Conservation (phyloP, 2,888 invertebrate species). For the Xylophagus ater region DNA sequence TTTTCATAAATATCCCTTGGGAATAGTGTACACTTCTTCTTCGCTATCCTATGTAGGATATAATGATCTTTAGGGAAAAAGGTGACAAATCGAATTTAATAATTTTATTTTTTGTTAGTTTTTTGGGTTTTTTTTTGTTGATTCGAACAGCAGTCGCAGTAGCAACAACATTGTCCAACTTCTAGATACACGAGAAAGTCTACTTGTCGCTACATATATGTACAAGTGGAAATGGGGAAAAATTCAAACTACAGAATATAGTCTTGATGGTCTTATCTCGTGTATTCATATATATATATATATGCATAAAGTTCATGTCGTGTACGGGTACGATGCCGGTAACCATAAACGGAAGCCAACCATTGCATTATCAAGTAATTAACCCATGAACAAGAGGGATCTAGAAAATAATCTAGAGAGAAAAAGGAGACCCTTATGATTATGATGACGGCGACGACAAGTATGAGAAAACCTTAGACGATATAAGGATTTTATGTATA, state of each 20-base stretch:
- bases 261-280: no score
- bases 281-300: no score
- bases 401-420: conserved; percentile 7
- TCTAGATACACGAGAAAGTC: not conserved
- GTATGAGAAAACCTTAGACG: conserved; percentile 7
- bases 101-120: conserved; percentile 7
- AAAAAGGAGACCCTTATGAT: conserved; percentile 5
- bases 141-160: not conserved
- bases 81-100: conserved; percentile 16
- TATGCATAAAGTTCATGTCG: no score
- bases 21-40: no score
- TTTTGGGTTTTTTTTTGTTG: conserved; percentile 1
- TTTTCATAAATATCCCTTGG: no score
- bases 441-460: not conserved
- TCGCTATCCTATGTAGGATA: no score
- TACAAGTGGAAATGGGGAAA: no score
- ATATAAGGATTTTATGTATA: conserved; percentile 2
- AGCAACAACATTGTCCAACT: not conserved
- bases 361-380: conserved; percentile 20
- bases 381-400: conserved; percentile 16
- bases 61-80: no score
- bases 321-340: no score
- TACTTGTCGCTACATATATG: not conserved
- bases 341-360: conserved; percentile 10
- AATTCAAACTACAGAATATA: no score